A percentile compares a stretch with the other conserved stretches of the same genome.
Evolutionary conservation across 2,888 invertebrate genomes (phyloP).

Genomic region (Molanna angustata): DNA sequence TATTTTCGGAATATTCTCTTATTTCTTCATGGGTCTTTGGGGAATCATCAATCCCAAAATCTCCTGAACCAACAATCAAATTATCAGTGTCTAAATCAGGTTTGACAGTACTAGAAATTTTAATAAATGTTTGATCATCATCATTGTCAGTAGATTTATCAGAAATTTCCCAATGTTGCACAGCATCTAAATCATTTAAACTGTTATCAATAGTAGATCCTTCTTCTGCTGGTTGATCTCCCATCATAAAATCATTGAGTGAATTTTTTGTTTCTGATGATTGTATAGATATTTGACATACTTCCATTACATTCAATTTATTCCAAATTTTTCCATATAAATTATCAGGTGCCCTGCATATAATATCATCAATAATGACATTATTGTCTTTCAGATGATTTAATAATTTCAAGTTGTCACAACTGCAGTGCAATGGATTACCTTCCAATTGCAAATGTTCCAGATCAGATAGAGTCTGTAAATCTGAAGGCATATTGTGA

Average conservation of each 20-base stretch:
- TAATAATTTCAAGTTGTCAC: constrained; percentile 62
- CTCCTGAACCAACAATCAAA: constrained; percentile 48
- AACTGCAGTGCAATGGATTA: constrained; percentile 70
- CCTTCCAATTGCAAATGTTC: constrained; percentile 63
- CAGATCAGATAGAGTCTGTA: constrained; percentile 54
- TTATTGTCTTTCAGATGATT: constrained; percentile 57
- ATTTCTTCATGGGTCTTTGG: not conserved
- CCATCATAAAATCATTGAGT: no score
- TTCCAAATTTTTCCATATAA: constrained; percentile 55
- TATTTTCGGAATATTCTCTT: constrained; percentile 25
- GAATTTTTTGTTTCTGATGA: constrained; percentile 53
- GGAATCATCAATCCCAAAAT: constrained; percentile 30
- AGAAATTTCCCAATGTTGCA: constrained; percentile 42
- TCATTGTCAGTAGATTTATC: constrained; percentile 37
- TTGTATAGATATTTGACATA: no score
- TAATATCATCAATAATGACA: constrained; percentile 54
- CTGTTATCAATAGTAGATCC: no score
- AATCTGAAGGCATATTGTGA: constrained; percentile 57
- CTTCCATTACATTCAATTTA: constrained; percentile 55
- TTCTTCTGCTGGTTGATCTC: constrained; percentile 56
- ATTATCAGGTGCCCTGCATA: constrained; percentile 55
- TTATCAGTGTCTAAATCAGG: constrained; percentile 23
- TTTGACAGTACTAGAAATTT: constrained; percentile 28
- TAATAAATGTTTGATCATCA: constrained; percentile 47
- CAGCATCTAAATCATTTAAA: constrained; percentile 48